A percentile compares a stretch with the other conserved stretches of the same genome.
Conservation (phyloP, 2,888 invertebrate genomes). For the Argyresthia goedartella region DNA sequence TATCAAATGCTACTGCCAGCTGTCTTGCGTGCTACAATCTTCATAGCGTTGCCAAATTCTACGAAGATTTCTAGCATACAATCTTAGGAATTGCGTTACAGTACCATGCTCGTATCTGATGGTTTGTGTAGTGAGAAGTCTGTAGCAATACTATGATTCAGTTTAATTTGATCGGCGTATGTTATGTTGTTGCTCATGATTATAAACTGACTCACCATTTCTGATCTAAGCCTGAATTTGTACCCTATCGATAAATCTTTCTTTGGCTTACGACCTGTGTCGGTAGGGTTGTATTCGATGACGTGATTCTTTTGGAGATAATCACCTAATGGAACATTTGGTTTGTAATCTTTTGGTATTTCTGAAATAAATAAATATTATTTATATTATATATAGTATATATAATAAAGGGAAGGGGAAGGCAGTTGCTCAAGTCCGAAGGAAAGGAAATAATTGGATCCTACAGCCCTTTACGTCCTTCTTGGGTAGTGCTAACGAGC, state of each 20-base stretch:
- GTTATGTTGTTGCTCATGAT: background rate
- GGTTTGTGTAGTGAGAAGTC: no score
- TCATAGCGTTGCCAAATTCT: no score
- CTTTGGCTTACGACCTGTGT: background rate
- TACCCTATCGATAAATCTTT: background rate
- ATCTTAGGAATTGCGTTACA: no score
- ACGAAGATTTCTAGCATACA: no score
- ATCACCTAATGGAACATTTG: background rate
- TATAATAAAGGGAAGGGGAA: background rate
- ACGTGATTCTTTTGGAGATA: background rate
- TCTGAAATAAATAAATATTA: background rate
- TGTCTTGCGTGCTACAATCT: no score
- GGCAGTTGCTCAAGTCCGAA: no score
- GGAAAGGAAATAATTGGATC: no score
- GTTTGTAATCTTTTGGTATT: background rate
- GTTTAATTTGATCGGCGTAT: background rate
- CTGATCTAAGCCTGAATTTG: background rate
- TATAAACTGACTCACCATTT: background rate
- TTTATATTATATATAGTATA: background rate
- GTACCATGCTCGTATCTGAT: no score
- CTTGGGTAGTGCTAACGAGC: no score
- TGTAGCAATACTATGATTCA: no score
- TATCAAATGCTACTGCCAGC: no score
- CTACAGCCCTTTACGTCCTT: no score
- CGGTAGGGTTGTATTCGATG: background rate